Evolutionary conservation across 1,140 invertebrate species (phyloP).

Genomic region (Cryptotermes secundus): DNA sequence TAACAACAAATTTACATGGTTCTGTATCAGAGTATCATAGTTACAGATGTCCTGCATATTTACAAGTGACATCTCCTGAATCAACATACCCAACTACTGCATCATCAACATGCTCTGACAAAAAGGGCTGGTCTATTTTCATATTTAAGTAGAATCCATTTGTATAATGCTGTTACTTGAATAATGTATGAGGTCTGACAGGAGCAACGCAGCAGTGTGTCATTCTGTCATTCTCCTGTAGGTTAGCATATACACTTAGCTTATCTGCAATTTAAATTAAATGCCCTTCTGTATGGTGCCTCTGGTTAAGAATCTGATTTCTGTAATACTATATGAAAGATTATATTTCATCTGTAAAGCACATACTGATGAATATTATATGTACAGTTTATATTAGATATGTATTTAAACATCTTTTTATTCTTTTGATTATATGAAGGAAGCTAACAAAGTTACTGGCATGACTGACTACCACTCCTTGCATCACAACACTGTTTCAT

Average conservation of each 20-base stretch:
- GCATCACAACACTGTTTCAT: too few relatives aligned
- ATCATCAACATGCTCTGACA: neutral
- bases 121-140: neutral
- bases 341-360: neutral
- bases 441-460: too few relatives aligned
- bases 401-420: too few relatives aligned
- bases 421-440: too few relatives aligned
- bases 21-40: too few relatives aligned
- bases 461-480: too few relatives aligned
- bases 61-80: too few relatives aligned
- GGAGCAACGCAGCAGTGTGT: neutral
- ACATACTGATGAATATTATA: neutral
- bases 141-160: neutral
- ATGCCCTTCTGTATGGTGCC: neutral
- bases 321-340: neutral
- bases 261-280: neutral
- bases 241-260: neutral
- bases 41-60: too few relatives aligned
- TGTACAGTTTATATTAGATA: too few relatives aligned
- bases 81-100: neutral
- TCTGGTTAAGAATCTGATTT: neutral
- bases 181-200: constrained; percentile 13
- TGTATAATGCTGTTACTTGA: neutral
- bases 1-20: too few relatives aligned
- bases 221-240: neutral